Percentiles rank a stretch among this genome's conserved stretches.
These are phyloP conservation scores for Sminthopsis crassicaudata DNA, from an alignment of 2,113 vertebrate genomes.

Conservation along the genomic window DNA sequence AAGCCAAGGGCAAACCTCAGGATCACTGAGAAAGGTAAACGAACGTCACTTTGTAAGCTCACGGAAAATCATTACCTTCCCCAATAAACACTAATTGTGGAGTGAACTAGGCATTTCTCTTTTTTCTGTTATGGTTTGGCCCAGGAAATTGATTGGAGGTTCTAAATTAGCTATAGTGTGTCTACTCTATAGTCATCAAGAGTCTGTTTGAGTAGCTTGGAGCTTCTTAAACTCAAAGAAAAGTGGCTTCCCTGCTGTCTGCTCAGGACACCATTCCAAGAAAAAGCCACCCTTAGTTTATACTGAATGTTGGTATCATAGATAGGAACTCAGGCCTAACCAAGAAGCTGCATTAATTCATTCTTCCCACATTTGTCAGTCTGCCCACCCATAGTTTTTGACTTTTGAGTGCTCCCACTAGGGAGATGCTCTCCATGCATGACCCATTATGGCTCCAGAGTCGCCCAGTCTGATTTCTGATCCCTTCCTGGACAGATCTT, in stretches of 20 bases:
- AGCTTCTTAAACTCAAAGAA: background rate
- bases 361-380: background rate
- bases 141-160: background rate
- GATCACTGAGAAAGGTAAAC: background rate
- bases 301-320: too few species aligned
- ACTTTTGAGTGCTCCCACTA: background rate
- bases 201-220: background rate
- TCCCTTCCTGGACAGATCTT: background rate
- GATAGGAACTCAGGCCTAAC: too few species aligned
- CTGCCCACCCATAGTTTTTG: background rate
- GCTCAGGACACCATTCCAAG: background rate
- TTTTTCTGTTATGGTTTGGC: too few species aligned
- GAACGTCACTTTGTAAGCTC: background rate
- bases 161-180: background rate
- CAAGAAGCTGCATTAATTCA: too few species aligned
- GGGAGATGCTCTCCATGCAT: background rate
- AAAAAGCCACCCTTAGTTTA: too few species aligned
- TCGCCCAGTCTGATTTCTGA: background rate
- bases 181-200: background rate
- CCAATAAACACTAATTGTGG: background rate
- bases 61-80: background rate
- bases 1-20: background rate
- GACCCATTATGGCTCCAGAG: background rate
- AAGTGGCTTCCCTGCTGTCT: background rate
- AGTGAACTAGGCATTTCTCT: background rate